A percentile compares a stretch with the other conserved stretches of the same genome.
Conservation (phyloP, 2,797 vertebrate genomes). For the Clarias pachynema region DNA sequence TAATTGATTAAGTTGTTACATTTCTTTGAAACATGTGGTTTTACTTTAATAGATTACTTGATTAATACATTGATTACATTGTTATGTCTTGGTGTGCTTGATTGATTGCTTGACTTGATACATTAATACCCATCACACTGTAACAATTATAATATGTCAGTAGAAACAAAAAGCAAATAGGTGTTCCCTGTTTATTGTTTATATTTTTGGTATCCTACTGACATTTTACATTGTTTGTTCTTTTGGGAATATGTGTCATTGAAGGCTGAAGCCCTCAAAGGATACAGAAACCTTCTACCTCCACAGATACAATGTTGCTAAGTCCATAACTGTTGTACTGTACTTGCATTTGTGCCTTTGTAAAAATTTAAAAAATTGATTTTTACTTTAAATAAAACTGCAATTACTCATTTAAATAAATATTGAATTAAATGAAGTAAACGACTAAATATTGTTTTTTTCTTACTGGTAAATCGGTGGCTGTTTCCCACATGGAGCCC, state of each 20-base stretch:
- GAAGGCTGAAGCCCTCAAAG: background rate
- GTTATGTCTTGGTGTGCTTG: slow-evolving; percentile 13
- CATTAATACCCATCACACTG: slow-evolving; percentile 11
- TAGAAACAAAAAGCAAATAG: background rate
- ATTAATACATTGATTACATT: slow-evolving; percentile 17
- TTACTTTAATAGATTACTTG: slow-evolving; percentile 4
- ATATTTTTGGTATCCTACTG: slow-evolving; percentile 26
- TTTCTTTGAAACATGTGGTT: slow-evolving; percentile 1
- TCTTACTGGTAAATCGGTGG: background rate
- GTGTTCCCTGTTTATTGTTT: slow-evolving; percentile 41
- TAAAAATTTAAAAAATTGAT: background rate
- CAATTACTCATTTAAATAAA: background rate
- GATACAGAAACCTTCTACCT: background rate
- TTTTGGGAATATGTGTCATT: background rate
- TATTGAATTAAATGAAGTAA: background rate
- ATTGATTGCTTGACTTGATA: slow-evolving; percentile 8
- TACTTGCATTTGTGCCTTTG: background rate
- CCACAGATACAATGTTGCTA: background rate
- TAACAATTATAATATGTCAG: slow-evolving; percentile 22
- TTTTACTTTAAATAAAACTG: background rate
- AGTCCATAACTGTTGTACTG: background rate
- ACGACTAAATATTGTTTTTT: background rate
- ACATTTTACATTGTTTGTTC: background rate
- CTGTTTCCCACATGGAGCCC: background rate
- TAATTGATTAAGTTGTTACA: background rate